Evolutionary conservation across 2,113 vertebrate species (phyloP).

Genomic region (Protomyctophum bolini): DNA sequence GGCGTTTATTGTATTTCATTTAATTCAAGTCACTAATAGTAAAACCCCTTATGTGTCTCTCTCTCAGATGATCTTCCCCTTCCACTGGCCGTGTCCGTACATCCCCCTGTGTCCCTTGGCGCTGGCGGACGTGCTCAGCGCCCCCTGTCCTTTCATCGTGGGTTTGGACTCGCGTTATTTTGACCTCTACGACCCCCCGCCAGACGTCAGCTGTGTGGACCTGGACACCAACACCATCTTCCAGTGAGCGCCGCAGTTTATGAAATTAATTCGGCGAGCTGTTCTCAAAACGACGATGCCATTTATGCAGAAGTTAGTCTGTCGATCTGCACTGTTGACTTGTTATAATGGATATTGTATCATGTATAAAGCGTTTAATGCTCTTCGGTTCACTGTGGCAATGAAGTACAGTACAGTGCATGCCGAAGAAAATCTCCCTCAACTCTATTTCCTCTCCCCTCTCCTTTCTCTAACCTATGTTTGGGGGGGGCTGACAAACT

Average conservation of each 20-base stretch:
- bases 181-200: conserved; percentile 95
- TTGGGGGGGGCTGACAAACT: neutral
- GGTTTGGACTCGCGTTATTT: conserved; percentile 98
- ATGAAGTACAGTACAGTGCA: neutral
- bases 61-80: conserved; percentile 96
- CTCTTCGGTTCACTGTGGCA: neutral
- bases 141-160: conserved; percentile 97
- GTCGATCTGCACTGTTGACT: too few relatives aligned
- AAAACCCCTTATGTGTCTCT: neutral
- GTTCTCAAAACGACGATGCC: neutral
- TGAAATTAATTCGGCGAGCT: neutral
- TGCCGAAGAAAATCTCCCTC: conserved; percentile 9
- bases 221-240: conserved; percentile 98
- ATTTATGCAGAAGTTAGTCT: neutral
- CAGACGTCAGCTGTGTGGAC: conserved; percentile 96
- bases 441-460: conserved; percentile 14
- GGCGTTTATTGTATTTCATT: too few relatives aligned
- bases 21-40: too few relatives aligned
- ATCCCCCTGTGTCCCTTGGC: conserved; percentile 96
- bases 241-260: conserved; percentile 84
- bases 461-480: neutral
- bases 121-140: conserved; percentile 94
- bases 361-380: too few relatives aligned
- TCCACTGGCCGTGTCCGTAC: conserved; percentile 98
- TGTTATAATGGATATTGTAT: neutral